Percentiles rank a stretch among this genome's conserved stretches.
These are phyloP conservation scores for Drosophila sordidapex DNA, from an alignment of 2,888 invertebrate species.

Conservation along the genomic window DNA sequence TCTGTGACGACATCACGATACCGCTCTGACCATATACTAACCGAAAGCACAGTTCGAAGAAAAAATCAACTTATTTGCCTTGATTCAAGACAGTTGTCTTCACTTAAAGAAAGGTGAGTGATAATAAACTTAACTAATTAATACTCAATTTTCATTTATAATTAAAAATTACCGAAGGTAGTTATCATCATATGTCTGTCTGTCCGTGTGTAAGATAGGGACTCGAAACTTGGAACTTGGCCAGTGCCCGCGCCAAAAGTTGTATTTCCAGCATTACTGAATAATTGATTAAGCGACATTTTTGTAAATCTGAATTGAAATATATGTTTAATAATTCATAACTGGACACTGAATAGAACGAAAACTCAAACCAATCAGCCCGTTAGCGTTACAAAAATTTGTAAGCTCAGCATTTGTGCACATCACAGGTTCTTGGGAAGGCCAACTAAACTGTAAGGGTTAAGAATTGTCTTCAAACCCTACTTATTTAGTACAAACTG, in stretches of 20 bases:
- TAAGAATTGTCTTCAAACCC: background rate
- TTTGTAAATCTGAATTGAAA: too few species aligned
- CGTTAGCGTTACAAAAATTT: background rate
- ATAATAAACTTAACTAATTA: background rate
- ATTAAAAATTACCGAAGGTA: too few species aligned
- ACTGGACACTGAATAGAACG: too few species aligned
- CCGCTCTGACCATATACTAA: constrained; percentile 87
- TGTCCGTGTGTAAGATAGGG: too few species aligned
- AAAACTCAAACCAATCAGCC: background rate
- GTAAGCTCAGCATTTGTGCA: background rate
- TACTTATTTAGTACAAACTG: constrained; percentile 34
- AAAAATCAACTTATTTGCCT: constrained; percentile 87
- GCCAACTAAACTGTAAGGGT: background rate
- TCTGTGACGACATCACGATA: constrained; percentile 88
- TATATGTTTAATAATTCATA: background rate
- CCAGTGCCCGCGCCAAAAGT: too few species aligned
- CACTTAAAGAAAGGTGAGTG: constrained; percentile 64
- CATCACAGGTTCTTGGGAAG: background rate
- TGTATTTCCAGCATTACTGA: too few species aligned
- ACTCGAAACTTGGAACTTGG: too few species aligned
- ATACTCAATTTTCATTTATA: background rate
- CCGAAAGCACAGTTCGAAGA: constrained; percentile 86
- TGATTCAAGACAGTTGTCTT: constrained; percentile 86
- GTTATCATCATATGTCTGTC: too few species aligned
- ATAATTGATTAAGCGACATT: too few species aligned